A percentile compares a stretch with the other conserved stretches of the same genome.
phyloP scores from a whole-genome alignment of 2,888 invertebrate genomes.

The Polydrusus cervinus region DNA sequence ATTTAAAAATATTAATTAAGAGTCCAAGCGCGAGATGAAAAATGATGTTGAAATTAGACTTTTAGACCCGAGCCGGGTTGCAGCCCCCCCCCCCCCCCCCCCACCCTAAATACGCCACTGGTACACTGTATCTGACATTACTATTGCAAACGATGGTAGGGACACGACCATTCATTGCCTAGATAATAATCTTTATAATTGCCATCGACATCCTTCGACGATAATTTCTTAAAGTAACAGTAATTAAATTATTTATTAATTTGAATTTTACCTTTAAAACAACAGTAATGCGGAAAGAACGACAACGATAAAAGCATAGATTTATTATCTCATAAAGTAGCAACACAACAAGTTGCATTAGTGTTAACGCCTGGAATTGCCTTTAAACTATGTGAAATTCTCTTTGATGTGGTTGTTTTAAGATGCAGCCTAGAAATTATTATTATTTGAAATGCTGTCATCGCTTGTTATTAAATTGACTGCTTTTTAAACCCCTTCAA shows the following conservation, averaged over 20 bases:
- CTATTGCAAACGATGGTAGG: no score
- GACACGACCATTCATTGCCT: no score
- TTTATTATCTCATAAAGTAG: constrained; percentile 43
- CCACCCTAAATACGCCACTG: no score
- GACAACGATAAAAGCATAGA: constrained; percentile 39
- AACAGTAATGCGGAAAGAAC: constrained; percentile 46
- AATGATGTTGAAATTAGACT: no score
- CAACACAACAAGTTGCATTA: constrained; percentile 56
- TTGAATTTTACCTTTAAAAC: constrained; percentile 24
- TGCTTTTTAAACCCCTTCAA: not conserved
- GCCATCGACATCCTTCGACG: not conserved
- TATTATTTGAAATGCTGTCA: constrained; percentile 30
- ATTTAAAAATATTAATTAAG: no score
- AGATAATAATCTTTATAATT: not conserved
- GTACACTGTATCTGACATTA: no score
- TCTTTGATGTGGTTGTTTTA: constrained; percentile 40
- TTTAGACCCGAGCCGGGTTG: no score
- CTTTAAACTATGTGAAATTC: constrained; percentile 12
- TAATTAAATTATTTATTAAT: constrained; percentile 36
- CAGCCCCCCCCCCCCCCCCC: no score
- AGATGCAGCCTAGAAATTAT: constrained; percentile 36
- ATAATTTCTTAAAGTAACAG: constrained; percentile 19
- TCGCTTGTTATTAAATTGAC: constrained; percentile 23
- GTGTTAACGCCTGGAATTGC: constrained; percentile 56
- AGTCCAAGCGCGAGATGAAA: no score